Evolutionary conservation across 2,113 vertebrate species (phyloP), one percentile per base, ranked within the genome.

Genomic region (Tursiops truncatus): DNA sequence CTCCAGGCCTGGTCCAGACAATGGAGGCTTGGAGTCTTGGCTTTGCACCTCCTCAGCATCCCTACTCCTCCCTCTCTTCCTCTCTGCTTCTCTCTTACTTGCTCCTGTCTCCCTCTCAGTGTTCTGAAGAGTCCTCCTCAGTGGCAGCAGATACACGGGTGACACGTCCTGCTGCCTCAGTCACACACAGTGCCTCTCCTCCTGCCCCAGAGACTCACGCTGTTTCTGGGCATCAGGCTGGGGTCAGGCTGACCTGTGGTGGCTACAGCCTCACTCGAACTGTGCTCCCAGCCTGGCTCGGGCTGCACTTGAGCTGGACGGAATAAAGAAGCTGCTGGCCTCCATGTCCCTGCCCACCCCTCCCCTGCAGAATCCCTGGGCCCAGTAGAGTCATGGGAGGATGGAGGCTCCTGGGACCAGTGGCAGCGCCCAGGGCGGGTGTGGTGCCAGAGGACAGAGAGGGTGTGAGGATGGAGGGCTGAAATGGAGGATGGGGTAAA

Each of bases 341-440:
- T 60, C 7, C 12, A 8, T 2, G 83, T 13, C 36, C 31, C 71
- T 3, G 5, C 74, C 74, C 74, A 53, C 10, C 9, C 74, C 44
- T 53, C 53, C 31, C 18, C 41, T 44, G 41, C 9, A 44, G 65
- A 47, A 53, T 67, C 38, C 53, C 79, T 31, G 60, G 13, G 53
- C 80, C 26, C 14, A 3, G 50, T 1, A 53, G 8, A n/a, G 20
- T 20, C 11, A 28, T 21, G 38, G 38, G 70, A 44, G 47, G 53
- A 63, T 14, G 25, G 28, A 70, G 44, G 44, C 41, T 89, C 38
- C 47, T 0, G 5, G 50, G 5, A 68, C 0, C 0, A 2, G 53
- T 26, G 11, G 56, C 33, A 20, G 38, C 12, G 28, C 77, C 62
- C 47, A 60, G 47, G 14, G 62, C 5, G 14, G 86, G 74, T 50